phyloP scores from a whole-genome alignment of 1,140 invertebrate species.

The Phthorimaea operculella region DNA sequence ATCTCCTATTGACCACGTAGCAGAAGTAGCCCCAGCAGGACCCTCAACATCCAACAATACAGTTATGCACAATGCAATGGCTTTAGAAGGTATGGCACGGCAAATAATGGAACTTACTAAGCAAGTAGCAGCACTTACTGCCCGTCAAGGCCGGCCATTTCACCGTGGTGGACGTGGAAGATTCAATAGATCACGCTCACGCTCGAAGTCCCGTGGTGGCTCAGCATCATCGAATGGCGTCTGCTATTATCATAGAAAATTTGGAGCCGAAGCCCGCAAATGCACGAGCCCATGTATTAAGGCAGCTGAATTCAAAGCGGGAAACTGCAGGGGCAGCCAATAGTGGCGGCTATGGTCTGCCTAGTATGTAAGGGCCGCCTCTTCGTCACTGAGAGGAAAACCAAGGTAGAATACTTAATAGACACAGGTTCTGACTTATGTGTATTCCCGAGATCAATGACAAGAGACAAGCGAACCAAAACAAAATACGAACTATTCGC shows the following conservation, averaged over 20 bases:
- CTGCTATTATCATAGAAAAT: background rate
- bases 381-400: no score
- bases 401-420: background rate
- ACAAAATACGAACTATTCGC: background rate
- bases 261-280: background rate
- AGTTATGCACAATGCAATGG: no score
- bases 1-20: background rate
- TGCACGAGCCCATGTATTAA: background rate
- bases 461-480: background rate
- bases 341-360: background rate
- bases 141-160: background rate
- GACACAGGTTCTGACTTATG: background rate
- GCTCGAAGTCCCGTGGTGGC: background rate
- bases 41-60: background rate
- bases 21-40: background rate
- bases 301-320: background rate
- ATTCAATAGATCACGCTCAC: background rate
- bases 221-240: background rate
- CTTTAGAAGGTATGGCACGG: background rate
- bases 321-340: background rate
- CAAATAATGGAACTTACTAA: background rate
- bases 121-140: background rate
- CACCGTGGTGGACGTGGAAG: background rate
- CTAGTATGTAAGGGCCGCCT: background rate
- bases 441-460: background rate